Evolutionary conservation across 1,140 invertebrate genomes (phyloP), one percentile per base, ranked within the genome.

Genomic region (Drosophila rufa): DNA sequence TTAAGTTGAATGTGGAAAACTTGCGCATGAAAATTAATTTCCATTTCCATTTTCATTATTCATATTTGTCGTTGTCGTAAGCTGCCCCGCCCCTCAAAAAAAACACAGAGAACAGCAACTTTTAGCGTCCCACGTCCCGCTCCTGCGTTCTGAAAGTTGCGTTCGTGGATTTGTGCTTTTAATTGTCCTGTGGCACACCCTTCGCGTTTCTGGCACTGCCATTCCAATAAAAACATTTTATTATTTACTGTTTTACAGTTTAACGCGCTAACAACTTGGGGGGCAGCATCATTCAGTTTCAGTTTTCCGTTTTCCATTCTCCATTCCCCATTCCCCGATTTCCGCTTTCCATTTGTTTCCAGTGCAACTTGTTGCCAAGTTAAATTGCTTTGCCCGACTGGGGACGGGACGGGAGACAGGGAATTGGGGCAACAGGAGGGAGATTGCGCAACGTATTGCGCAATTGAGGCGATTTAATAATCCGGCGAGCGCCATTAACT

Each of bases 221-320:
- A 75, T 84, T 87, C 76, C 67, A 74, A 84, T 81, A 78, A 84
- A 77, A 87, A 47, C 74, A 68, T 84, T 87, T 79, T 84, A 89
- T 87, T 87, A 89, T 87, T 89, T 81, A 84, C 74, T 80, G 73
- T 69, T 87, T 64, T 81, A 71, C 78, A 84, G 85, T 80, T 87
- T 87, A 87, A 84, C 80, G 84, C 84, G 84, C 78, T 75, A 75
- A 78, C 82, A 78, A 70, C 80, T 86, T 78, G 71, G 57, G 51
- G 60, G 51, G 50, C 57, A 55, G 47, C 53, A 61, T 71, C 68
- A 79, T 76, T 64, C 59, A 70, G 62, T 84, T 82, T 56, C 53
- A 56, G 33, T 9, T 53, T 53, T 53, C 50, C 50, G 33, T 55
- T 55, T 55, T 55, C 36, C 53, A n/a, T 55, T 36, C 2, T 22